Evolutionary conservation across 1,140 invertebrate genomes (phyloP), one percentile per base, ranked within the genome.

Genomic region (Meloidogyne hapla): DNA sequence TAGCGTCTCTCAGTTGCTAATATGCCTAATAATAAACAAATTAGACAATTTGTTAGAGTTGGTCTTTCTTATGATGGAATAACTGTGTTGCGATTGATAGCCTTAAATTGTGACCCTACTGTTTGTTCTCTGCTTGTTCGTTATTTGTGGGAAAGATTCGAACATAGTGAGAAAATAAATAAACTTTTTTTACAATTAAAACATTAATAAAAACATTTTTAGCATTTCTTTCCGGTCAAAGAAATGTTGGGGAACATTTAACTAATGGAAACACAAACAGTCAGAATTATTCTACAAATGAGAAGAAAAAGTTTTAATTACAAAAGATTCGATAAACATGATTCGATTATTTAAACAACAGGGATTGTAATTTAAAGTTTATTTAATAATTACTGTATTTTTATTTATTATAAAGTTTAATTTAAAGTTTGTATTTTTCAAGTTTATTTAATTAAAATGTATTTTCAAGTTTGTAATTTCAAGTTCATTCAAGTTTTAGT

Each of bases 31-130:
- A 33, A 45, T 13, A 28, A 48, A 23, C 23, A 70, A 18, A 5
- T 70, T 26, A 45, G 25, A 26, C 15, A 70, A 18, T 70, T 70
- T 48, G 69, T 70, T 28, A 38, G 40, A 1, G 15, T 21, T 5
- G 12, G 12, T n/a, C 69, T 70, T 1, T 70, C 69, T 18, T 45
- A 45, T 28, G 69, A 70, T 42, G 69, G 69, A 25, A 48, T 70
- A 18, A 61, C 61, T 8, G 38, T 70, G 13, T 28, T 70, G 25
- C 69, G 69, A n/a, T 61, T 70, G n/a, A 70, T 70, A 28, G 15
- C 45, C 9, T 18, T 70, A n/a, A 70, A 70, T n/a, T 56, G 48
- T 56, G 48, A 56, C 12, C 69, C 69, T 28, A 61, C 61, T 28
- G 28, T 61, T 18, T 70, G 45, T 25, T 56, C 45, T 18, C 61